Conservation (phyloP, 2,113 vertebrate species). For the Clarias batrachus region DNA sequence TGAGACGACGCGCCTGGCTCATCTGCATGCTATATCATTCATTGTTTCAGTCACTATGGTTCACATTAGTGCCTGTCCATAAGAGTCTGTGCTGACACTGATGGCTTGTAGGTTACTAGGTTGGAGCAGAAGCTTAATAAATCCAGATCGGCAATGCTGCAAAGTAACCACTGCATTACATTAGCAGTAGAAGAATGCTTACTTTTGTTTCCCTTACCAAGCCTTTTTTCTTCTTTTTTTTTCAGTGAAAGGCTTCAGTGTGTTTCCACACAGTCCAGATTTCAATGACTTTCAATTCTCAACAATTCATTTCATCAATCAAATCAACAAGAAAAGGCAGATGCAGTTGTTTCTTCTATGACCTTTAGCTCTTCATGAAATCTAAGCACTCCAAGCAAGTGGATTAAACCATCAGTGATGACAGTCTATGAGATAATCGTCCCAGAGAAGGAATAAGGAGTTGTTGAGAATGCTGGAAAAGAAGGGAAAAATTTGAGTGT, state of each 20-base stretch:
- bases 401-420: constrained; percentile 3
- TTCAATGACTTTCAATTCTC: background rate
- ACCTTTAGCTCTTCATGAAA: background rate
- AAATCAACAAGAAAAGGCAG: background rate
- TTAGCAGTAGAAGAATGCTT: background rate
- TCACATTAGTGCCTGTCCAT: background rate
- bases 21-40: background rate
- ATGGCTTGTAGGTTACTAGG: background rate
- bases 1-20: background rate
- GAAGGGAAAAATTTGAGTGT: background rate
- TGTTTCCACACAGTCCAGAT: background rate
- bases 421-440: background rate
- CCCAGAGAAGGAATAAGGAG: background rate
- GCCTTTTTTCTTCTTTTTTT: background rate
- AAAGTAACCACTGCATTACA: background rate
- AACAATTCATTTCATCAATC: background rate
- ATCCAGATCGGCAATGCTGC: background rate
- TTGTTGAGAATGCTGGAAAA: background rate
- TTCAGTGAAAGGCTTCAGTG: background rate
- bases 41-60: background rate
- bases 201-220: background rate
- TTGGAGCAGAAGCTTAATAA: background rate
- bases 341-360: background rate
- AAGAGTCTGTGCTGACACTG: background rate
- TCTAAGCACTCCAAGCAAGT: background rate